Conservation (phyloP, 2,888 invertebrate genomes). For the Rugalucina vietnamica region DNA sequence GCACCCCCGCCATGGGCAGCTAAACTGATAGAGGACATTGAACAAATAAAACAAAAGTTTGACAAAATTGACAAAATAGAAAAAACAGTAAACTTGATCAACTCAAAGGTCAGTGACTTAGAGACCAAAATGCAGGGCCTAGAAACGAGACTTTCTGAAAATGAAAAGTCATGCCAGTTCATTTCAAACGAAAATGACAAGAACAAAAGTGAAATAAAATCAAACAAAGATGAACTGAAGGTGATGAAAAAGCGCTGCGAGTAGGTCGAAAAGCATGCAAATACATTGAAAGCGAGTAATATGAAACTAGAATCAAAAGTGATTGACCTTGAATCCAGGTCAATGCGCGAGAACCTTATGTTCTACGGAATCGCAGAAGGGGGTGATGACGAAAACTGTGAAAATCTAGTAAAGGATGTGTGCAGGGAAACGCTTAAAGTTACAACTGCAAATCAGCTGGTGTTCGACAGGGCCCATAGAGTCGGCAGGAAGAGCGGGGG, state of each 20-base stretch:
- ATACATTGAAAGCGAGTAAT: background rate
- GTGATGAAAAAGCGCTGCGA: background rate
- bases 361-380: conserved; percentile 15
- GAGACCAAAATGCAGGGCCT: conserved; percentile 19
- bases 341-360: conserved; percentile 16
- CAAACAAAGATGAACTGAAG: background rate
- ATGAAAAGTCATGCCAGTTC: conserved; percentile 21
- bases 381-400: background rate
- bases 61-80: conserved; percentile 30
- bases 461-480: conserved; percentile 31
- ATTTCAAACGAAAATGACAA: conserved; percentile 8
- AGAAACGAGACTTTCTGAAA: conserved; percentile 19
- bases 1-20: too few species aligned
- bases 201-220: background rate
- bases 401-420: conserved; percentile 16
- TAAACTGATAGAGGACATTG: conserved; percentile 26
- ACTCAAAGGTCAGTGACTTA: conserved; percentile 17
- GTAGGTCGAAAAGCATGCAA: background rate
- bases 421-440: conserved; percentile 2
- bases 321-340: conserved; percentile 10
- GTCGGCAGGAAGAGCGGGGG: background rate
- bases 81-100: conserved; percentile 26
- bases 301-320: too few species aligned
- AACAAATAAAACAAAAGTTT: conserved; percentile 19
- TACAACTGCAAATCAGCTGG: background rate